Conservation (phyloP, 2,888 invertebrate genomes). For the Perizoma affinitatum region DNA sequence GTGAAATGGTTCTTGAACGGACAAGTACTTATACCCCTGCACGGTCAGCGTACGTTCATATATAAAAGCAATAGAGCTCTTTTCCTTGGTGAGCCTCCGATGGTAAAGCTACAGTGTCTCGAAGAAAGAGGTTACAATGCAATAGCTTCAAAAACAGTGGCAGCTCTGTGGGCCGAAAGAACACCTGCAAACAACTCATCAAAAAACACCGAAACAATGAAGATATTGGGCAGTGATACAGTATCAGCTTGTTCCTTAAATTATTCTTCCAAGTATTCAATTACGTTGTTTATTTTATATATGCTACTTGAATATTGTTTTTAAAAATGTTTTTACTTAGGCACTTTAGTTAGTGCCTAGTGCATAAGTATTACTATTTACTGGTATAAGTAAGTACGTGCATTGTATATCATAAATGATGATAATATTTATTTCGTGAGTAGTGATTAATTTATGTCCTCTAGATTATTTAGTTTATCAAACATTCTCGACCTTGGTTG, state of each 20-base stretch:
- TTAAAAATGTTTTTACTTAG: not conserved
- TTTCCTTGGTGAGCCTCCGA: conserved; percentile 74
- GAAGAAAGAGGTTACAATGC: conserved; percentile 48
- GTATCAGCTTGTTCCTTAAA: conserved; percentile 5
- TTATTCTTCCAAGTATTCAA: not conserved
- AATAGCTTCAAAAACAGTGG: conserved; percentile 62
- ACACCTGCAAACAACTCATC: conserved; percentile 4
- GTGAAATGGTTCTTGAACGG: conserved; percentile 76
- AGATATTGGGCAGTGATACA: conserved; percentile 9
- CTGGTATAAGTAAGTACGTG: no score
- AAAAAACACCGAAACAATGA: conserved; percentile 7
- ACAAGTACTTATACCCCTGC: conserved; percentile 37
- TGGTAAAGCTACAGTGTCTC: conserved; percentile 79
- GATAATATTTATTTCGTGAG: no score
- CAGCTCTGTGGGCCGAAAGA: conserved; percentile 59
- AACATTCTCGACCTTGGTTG: no score
- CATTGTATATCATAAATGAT: no score
- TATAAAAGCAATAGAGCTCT: conserved; percentile 55
- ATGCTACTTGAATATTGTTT: not conserved
- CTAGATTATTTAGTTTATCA: no score
- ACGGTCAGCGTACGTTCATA: conserved; percentile 56
- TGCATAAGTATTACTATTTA: no score
- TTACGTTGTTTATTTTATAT: conserved; percentile 1
- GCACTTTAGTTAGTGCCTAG: no score
- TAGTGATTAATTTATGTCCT: no score